phyloP scores from a whole-genome alignment of 2,113 vertebrate genomes.

The Rousettus leschenaultii region DNA sequence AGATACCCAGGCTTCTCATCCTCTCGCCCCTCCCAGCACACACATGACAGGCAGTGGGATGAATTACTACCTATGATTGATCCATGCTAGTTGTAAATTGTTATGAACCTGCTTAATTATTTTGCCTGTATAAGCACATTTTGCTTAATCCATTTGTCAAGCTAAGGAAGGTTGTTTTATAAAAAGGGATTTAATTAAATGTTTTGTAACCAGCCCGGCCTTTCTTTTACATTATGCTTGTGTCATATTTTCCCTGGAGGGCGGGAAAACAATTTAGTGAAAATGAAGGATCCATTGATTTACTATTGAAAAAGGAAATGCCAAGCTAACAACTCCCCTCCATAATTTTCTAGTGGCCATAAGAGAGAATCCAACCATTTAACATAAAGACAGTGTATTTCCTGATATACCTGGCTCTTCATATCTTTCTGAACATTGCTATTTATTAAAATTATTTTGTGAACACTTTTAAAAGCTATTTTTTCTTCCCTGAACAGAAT shows the following conservation, averaged over 20 bases:
- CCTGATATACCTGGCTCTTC: slow-evolving; percentile 25
- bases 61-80: background rate
- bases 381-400: slow-evolving; percentile 52
- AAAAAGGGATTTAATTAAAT: slow-evolving; percentile 76
- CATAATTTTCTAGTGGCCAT: slow-evolving; percentile 69
- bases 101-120: slow-evolving; percentile 59
- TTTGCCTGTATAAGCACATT: slow-evolving; percentile 71
- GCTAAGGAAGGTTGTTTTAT: slow-evolving; percentile 69
- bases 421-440: slow-evolving; percentile 43
- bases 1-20: fast-evolving
- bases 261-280: slow-evolving; percentile 73
- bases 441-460: slow-evolving; percentile 49
- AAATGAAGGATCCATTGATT: slow-evolving; percentile 77
- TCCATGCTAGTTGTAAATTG: slow-evolving; percentile 45
- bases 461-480: background rate
- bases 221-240: slow-evolving; percentile 53
- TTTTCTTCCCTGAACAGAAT: slow-evolving; percentile 37
- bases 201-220: slow-evolving; percentile 68
- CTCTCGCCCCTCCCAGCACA: background rate
- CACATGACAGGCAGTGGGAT: background rate
- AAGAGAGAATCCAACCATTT: background rate
- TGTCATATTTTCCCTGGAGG: slow-evolving; percentile 75
- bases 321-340: slow-evolving; percentile 49
- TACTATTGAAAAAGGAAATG: slow-evolving; percentile 72
- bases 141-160: slow-evolving; percentile 71